A percentile compares a stretch with the other conserved stretches of the same genome.
phyloP scores from a whole-genome alignment of 1,140 invertebrate species.

The Cydia splendana region DNA sequence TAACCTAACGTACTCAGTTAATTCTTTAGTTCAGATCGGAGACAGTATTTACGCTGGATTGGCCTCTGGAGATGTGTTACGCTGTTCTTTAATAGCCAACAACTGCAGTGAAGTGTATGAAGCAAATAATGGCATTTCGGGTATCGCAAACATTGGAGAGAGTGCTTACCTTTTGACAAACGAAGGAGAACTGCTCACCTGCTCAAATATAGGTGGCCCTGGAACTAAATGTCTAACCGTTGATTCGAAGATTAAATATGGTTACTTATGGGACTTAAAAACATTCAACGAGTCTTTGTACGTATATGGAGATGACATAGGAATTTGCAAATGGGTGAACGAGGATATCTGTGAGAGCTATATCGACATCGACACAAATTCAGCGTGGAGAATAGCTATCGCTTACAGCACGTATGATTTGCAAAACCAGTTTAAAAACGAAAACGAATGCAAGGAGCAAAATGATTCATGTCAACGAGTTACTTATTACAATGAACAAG shows the following conservation, averaged over 20 bases:
- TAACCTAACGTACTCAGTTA: background rate
- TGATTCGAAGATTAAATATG: background rate
- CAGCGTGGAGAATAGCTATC: background rate
- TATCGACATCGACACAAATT: background rate
- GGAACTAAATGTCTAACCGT: background rate
- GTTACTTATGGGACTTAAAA: background rate
- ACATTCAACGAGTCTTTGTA: background rate
- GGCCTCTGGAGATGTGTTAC: background rate
- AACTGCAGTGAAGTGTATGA: background rate
- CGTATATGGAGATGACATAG: background rate
- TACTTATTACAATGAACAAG: background rate
- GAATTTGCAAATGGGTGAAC: conserved; percentile 10
- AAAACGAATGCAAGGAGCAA: background rate
- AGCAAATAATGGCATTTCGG: no score
- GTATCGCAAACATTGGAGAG: background rate
- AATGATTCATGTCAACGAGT: background rate
- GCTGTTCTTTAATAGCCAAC: background rate
- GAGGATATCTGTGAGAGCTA: background rate
- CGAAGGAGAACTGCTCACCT: background rate
- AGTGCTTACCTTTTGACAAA: background rate
- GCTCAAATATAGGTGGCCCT: background rate
- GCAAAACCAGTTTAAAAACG: background rate
- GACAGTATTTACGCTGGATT: background rate
- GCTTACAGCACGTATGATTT: background rate
- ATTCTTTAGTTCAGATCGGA: background rate